Evolutionary conservation across 2,797 vertebrate species (phyloP), one percentile per base, ranked within the genome.

Genomic region (Crenuchus spilurus): DNA sequence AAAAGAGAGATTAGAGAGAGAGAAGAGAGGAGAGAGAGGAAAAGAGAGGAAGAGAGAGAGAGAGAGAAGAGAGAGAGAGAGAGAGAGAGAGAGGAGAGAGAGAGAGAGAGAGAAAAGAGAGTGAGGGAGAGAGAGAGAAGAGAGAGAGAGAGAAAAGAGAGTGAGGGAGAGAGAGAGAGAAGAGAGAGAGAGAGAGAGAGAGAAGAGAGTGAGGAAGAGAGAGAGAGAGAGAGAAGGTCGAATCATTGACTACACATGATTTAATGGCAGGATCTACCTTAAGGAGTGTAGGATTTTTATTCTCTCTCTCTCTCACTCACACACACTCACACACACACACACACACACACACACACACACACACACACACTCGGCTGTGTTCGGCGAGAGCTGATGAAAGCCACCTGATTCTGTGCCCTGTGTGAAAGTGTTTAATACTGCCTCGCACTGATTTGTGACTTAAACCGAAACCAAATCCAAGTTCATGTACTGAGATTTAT

Each of bases 331-430:
- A n/a, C n/a, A n/a, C n/a, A n/a, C n/a, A n/a, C n/a, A n/a, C n/a
- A n/a, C n/a, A n/a, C n/a, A n/a, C n/a, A n/a, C n/a, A n/a, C n/a
- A n/a, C n/a, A n/a, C n/a, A n/a, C n/a, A n/a, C n/a, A n/a, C n/a
- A n/a, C n/a, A n/a, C n/a, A n/a, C n/a, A n/a, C n/a, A n/a, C n/a
- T n/a, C n/a, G n/a, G n/a, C n/a, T n/a, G 16, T 18, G 30, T 60
- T 67, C 33, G 63, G 52, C 41, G 48, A 52, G 51, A 13, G 74
- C 18, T 76, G 78, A 76, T 70, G 49, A 24, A 74, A 76, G 74
- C 78, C 78, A 76, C 57, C 70, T 70, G 78, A 80, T 46, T 76
- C 48, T n/a, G 54, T 41, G 46, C 55, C 31, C 74, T 48, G 37
- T 54, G 22, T 51, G 10, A 51, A 55, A 77, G 49, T 20, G 52